Base-by-base conservation (phyloP, 2,888 invertebrate species). In the Phasia obesa region DNA sequence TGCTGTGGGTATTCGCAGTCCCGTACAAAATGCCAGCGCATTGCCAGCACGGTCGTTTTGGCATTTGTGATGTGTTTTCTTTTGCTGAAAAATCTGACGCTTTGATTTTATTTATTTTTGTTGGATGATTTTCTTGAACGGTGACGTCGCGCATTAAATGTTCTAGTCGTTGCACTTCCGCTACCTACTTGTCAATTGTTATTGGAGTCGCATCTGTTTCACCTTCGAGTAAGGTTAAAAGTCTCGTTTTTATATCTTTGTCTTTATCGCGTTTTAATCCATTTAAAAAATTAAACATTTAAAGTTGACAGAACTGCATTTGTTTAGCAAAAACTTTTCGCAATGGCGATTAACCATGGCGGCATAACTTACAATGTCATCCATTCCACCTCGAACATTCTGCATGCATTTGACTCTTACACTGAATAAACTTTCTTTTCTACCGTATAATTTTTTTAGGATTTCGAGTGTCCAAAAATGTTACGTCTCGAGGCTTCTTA, bases 11-110 rank as follows among this genome's bases (percentile, higher is more conserved):
- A 84, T 7, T 9, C 21, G 21, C 81, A 85, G 5, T 85, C 71
- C 0, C 38, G 55, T 0, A 65, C 76, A 60, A 84, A 84, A 53
- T 85, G 78, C 84, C 79, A 79, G 76, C 83, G 23, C 84, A 85
- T 31, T 79, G 69, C 84, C 78, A 83, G 44, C 81, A 84, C 23
- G 77, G 81, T 15, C 74, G 47, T 42, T 35, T 75, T 5, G 80
- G 82, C 23, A 23, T 44, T n/a, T 44, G n/a, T n/a, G n/a, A n/a
- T 38, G 38, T 38, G 15, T 38, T 38, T n/a, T 11, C 38, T 38
- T 38, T 38, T 13, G 38, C 0, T 38, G 1, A n/a, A n/a, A n/a
- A n/a, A n/a, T n/a, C n/a, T n/a, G n/a, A n/a, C n/a, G 11, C 15
- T 38, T 38, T 4, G 38, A 15, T 11, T 38, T 7, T 38, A n/a